Conservation (phyloP, 1,140 invertebrate genomes). For the Eurosta solidaginis region DNA sequence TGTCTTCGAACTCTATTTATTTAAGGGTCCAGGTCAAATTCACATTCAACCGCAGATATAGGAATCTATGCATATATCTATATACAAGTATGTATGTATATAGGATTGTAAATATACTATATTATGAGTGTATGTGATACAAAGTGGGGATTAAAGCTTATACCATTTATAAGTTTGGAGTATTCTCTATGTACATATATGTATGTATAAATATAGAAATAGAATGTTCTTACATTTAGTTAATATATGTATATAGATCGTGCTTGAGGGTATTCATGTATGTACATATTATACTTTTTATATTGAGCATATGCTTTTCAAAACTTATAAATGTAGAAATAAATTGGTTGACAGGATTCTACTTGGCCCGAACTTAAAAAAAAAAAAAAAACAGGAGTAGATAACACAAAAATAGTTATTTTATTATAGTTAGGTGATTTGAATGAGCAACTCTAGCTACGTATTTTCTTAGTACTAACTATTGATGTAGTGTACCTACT, state of each 20-base stretch:
- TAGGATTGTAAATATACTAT: neutral
- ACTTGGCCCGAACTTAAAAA: neutral
- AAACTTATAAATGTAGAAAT: neutral
- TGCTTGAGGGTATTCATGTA: neutral
- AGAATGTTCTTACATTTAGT: too few relatives aligned
- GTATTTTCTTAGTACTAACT: neutral
- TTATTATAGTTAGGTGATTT: neutral
- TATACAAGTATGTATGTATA: neutral
- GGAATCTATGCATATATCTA: neutral
- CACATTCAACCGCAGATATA: neutral
- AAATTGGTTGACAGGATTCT: neutral
- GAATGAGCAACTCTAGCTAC: neutral
- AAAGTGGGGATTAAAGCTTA: slow-evolving; percentile 6
- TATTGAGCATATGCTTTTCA: neutral
- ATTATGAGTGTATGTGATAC: neutral
- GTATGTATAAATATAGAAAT: slow-evolving; percentile 2
- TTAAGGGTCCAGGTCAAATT: neutral
- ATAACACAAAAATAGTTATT: too few relatives aligned
- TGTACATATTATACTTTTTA: neutral
- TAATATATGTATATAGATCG: neutral
- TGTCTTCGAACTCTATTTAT: neutral
- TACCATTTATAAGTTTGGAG: neutral
- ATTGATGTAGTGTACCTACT: neutral
- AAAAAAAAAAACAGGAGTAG: too few relatives aligned
- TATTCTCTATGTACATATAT: neutral